Conservation (phyloP, 2,113 vertebrate genomes). For the Nycticryphes semicollaris region DNA sequence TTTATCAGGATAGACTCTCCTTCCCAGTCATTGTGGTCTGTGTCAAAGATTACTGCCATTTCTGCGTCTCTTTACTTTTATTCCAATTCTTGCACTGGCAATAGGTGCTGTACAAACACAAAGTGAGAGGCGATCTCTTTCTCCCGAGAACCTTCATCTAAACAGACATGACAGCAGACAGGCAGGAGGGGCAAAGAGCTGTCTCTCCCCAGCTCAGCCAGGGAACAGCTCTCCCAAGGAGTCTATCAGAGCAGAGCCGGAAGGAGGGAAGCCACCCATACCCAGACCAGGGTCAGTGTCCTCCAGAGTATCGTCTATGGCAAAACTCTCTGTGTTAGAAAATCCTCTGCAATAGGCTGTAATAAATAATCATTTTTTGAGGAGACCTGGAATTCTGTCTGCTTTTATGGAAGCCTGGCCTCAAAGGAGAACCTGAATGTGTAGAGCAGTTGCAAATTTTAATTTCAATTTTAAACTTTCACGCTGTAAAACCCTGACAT, state of each 20-base stretch:
- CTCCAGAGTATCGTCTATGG: not conserved
- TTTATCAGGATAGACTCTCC: not conserved
- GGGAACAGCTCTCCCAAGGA: not conserved
- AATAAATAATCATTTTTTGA: not conserved
- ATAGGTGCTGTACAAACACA: not conserved
- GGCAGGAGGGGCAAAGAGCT: not conserved
- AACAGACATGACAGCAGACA: not conserved
- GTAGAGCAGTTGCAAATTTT: not conserved
- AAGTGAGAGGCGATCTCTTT: not conserved
- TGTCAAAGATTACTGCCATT: not conserved
- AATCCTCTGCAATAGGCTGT: not conserved
- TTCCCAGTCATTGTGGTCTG: not conserved
- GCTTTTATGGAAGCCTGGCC: not conserved
- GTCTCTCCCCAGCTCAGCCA: not conserved
- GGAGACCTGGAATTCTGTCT: not conserved
- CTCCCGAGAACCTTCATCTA: not conserved
- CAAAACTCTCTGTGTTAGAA: not conserved
- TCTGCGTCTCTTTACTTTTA: not conserved
- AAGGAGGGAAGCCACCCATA: not conserved
- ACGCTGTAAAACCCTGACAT: not conserved
- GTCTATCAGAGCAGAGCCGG: not conserved
- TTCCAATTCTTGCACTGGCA: not conserved
- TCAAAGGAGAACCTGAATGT: not conserved
- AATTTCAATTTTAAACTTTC: conserved; percentile 20
- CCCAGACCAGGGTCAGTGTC: not conserved